Base-by-base conservation (phyloP, 1,140 invertebrate genomes). In the Lepidurus arcticus region DNA sequence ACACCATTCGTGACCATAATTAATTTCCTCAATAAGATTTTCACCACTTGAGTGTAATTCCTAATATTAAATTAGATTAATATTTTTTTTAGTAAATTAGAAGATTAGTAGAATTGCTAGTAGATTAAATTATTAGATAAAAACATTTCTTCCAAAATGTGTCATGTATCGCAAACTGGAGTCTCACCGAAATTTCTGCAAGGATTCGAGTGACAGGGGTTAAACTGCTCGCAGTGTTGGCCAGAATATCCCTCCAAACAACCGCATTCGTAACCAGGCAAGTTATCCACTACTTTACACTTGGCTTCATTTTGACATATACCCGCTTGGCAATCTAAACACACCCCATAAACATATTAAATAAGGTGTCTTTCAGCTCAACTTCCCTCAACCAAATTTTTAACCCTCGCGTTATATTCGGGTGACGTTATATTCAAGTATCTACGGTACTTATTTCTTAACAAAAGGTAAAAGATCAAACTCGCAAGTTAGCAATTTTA, bases 181-280 rank as follows among this genome's bases (percentile, higher is more conserved):
- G 16, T n/a, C 53, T 65, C 13, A 65, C 53, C 53, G 53, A 16
- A 65, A 65, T 84, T 83, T 44, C 74, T 76, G 78, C 84, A 85
- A 9, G 81, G 81, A 44, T 73, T 78, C 0, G 73, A 77, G 21
- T 78, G 44, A 80, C 85, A 86, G 6, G 81, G 81, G 76, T 85
- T 81, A 47, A 76, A 81, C 34, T 78, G 75, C 65, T 84, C 79
- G 78, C 85, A 85, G 6, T 74, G 77, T 16, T 76, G 26, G 9
- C 85, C 84, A 75, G 82, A 82, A 79, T 78, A 84, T 26, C 81
- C 81, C 10, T 44, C 73, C 0, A 73, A 74, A 76, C 85, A 85
- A 5, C n/a, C 65, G 21, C 78, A 78, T n/a, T 78, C 73, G 74
- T 44, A 78, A 24, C 73, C 78, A 43, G 73, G 24, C 78, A 73